Percentiles rank a stretch among this genome's conserved stretches.
Evolutionary conservation across 2,113 vertebrate species (phyloP).

Genomic region (Aix galericulata): DNA sequence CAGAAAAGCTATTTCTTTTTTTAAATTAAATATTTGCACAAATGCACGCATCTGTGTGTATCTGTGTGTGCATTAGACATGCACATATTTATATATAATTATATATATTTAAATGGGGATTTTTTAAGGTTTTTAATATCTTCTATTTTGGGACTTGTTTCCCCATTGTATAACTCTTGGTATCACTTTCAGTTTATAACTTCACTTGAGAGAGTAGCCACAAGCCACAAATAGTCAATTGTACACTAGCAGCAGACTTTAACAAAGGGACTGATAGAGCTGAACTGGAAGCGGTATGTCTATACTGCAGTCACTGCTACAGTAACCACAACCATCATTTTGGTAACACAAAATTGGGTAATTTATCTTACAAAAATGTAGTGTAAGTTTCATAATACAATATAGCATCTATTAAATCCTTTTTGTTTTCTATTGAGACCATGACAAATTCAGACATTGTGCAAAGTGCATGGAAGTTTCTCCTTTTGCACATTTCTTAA

Average conservation of each 20-base stretch:
- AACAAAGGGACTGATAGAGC: conserved; percentile 29
- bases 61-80: not conserved
- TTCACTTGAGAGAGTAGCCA: conserved; percentile 36
- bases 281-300: conserved; percentile 24
- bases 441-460: not conserved
- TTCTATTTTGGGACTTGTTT: not conserved
- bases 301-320: conserved; percentile 1
- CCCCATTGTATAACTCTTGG: not conserved
- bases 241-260: conserved; percentile 5
- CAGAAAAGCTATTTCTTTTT: not conserved
- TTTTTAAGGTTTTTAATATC: not conserved
- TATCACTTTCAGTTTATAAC: conserved; percentile 40
- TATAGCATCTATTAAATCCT: not conserved
- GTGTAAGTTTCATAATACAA: not conserved
- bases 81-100: not conserved
- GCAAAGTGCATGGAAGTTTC: not conserved
- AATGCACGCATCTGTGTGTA: not conserved
- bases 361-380: not conserved
- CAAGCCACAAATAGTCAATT: conserved; percentile 31
- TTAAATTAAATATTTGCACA: not conserved
- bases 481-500: not conserved
- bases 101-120: not conserved
- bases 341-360: not conserved
- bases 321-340: not conserved
- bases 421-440: not conserved